Base-by-base conservation (phyloP, 2,888 invertebrate genomes). In the Bedellia somnulentella region DNA sequence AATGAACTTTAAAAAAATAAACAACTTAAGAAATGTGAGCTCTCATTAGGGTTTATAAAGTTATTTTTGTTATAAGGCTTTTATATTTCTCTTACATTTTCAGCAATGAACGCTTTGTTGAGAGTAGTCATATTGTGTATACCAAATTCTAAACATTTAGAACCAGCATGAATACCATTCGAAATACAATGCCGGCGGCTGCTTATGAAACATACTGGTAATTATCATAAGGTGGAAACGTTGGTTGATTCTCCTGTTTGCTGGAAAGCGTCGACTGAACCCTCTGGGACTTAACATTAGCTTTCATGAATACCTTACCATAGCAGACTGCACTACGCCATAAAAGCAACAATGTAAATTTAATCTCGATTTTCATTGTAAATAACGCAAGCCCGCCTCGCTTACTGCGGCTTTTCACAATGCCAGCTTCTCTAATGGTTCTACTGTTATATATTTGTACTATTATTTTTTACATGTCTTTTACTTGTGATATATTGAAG, bases 221-320 rank as follows among this genome's bases (percentile, higher is more conserved):
- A 70, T 70, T 68, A 70, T 55, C 63, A 67, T 71, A 71, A 61
- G 54, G 64, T 62, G 49, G 45, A 45, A 46, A 47, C 45, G 49
- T 46, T 47, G 47, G 55, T 47, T 50, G 52, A 54, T 59, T 56
- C 57, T 49, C 47, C 48, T 40, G 47, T 33, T 14, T 33, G 23
- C 24, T 46, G 42, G 36, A 38, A 43, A 39, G 40, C 42, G 41
- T 41, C 43, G 34, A 30, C 41, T 43, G 46, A 41, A 48, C 55
- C 59, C 60, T 49, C 41, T 43, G 59, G 59, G 64, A 60, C 55
- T 46, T 55, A 64, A 58, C 63, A 60, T 60, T 66, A 57, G 54
- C 60, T 58, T 59, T 66, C 64, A 67, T 67, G 71, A 67, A 70
- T 70, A 63, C 61, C 59, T 60, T 66, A 63, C 55, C 62, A 64